These are phyloP conservation scores for Zoanthus sociatus DNA, from an alignment of 92 coral and sea anemone genomes.

Conservation along the genomic window DNA sequence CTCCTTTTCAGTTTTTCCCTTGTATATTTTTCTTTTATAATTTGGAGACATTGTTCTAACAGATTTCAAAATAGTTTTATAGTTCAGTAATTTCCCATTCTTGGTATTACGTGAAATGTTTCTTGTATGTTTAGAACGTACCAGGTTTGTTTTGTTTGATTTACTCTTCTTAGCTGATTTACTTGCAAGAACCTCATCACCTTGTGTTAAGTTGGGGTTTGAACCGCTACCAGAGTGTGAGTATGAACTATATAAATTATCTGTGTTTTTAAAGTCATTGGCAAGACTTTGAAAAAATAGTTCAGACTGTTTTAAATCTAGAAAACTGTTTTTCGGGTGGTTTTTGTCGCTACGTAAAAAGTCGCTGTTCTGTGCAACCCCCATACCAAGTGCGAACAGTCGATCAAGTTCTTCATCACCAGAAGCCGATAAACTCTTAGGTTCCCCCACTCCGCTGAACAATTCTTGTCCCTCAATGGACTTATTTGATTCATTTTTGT, in stretches of 20 bases:
- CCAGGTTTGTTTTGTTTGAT: background rate
- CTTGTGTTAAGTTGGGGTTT: background rate
- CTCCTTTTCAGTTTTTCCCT: background rate
- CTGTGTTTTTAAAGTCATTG: background rate
- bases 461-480: background rate
- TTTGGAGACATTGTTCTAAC: background rate
- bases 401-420: conserved; percentile 2
- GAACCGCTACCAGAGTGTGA: conserved; percentile 1
- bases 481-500: background rate
- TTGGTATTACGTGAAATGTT: background rate
- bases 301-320: background rate
- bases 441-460: background rate
- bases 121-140: too few species aligned
- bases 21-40: background rate
- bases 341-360: background rate
- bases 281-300: background rate
- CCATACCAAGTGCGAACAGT: background rate
- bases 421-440: background rate
- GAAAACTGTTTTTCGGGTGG: background rate
- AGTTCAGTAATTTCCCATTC: background rate
- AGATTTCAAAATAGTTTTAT: background rate
- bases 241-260: background rate
- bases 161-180: background rate
- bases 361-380: background rate
- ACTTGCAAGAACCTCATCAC: background rate